Evolutionary conservation across 2,113 vertebrate species (phyloP).

Genomic region (Vombatus ursinus): DNA sequence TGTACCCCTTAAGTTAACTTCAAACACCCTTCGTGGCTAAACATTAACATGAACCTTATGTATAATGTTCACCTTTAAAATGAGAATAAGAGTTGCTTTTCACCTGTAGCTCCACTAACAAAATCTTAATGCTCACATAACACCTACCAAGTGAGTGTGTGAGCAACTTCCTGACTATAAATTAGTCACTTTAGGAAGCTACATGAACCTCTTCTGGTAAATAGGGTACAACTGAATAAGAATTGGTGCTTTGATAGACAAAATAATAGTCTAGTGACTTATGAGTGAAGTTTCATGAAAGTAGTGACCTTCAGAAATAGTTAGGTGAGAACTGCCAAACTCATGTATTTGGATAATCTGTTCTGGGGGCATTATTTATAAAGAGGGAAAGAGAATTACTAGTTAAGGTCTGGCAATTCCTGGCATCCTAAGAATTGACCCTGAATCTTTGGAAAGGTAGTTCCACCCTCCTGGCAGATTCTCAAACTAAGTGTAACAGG

Average conservation of each 20-base stretch:
- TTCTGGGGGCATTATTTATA: not conserved
- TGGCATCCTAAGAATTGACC: not conserved
- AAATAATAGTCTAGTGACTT: not conserved
- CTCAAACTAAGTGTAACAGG: not conserved
- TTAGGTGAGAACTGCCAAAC: not conserved
- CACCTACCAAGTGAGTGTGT: not conserved
- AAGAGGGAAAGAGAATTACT: not conserved
- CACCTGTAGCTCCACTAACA: not conserved
- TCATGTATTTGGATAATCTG: not conserved
- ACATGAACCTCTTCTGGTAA: not conserved
- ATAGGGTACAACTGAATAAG: not conserved
- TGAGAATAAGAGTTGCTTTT: not conserved
- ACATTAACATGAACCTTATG: not conserved
- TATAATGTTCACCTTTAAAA: not conserved
- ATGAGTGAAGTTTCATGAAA: not conserved
- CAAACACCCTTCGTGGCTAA: not conserved
- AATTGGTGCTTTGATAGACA: slow-evolving; percentile 17
- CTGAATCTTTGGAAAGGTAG: not conserved
- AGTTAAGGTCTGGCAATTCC: not conserved
- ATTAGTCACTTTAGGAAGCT: not conserved
- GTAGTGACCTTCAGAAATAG: not conserved
- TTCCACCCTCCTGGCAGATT: not conserved
- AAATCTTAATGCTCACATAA: not conserved
- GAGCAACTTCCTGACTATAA: not conserved
- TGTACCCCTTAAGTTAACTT: not conserved